Evolutionary conservation across 2,797 vertebrate genomes (phyloP).

Genomic region (Loris lydekkerianus): DNA sequence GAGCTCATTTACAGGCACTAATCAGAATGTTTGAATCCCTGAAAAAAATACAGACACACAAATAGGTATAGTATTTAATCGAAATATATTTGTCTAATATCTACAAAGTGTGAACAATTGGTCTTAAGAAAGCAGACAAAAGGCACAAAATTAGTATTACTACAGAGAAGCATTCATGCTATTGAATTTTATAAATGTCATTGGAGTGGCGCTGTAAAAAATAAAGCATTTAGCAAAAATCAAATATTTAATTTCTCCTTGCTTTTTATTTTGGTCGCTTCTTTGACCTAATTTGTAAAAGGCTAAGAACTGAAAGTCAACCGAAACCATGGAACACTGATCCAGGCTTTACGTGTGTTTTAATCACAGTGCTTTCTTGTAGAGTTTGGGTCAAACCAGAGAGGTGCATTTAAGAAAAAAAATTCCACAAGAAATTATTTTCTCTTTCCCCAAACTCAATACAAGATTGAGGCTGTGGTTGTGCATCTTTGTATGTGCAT

Average conservation of each 20-base stretch:
- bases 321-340: constrained; percentile 28
- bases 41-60: constrained; percentile 61
- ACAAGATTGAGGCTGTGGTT: constrained; percentile 24
- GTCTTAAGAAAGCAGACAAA: constrained; percentile 85
- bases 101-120: constrained; percentile 79
- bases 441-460: constrained; percentile 53
- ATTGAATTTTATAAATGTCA: constrained; percentile 69
- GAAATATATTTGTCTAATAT: constrained; percentile 72
- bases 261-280: constrained; percentile 64
- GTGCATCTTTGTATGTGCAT: background rate
- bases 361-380: constrained; percentile 72
- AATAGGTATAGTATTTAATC: constrained; percentile 62
- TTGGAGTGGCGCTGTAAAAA: constrained; percentile 71
- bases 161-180: constrained; percentile 80
- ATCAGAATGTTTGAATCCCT: constrained; percentile 26
- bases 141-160: constrained; percentile 86
- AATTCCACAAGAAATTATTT: constrained; percentile 1
- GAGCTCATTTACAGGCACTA: constrained; percentile 17
- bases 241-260: constrained; percentile 41
- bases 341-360: background rate
- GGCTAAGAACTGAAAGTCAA: constrained; percentile 20
- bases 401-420: background rate
- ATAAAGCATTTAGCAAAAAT: constrained; percentile 74
- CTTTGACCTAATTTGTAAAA: constrained; percentile 65
- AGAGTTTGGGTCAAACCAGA: constrained; percentile 60